phyloP scores from a whole-genome alignment of 2,888 invertebrate genomes.

The Gibbula magus region DNA sequence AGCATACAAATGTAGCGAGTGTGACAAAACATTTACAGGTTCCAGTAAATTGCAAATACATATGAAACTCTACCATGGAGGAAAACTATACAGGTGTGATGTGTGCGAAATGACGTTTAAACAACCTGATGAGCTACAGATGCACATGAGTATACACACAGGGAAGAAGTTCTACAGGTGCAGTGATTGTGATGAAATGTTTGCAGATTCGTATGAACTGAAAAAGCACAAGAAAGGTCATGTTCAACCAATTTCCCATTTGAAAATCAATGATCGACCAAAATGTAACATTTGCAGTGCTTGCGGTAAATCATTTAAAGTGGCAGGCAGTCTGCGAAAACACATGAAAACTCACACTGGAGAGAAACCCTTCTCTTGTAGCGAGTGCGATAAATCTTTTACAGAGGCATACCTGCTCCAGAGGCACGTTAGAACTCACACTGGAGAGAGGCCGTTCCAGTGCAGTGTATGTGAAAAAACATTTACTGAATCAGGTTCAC shows the following conservation, averaged over 20 bases:
- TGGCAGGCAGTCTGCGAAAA: no score
- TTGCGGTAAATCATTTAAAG: no score
- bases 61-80: conserved; percentile 7
- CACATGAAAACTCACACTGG: no score
- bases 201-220: neutral
- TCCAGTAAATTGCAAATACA: conserved; percentile 9
- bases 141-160: neutral
- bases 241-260: no score
- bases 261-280: neutral
- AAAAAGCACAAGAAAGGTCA: no score
- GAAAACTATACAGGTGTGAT: conserved; percentile 3
- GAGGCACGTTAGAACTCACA: no score
- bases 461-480: conserved; percentile 13
- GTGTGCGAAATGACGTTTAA: neutral
- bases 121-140: neutral
- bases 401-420: no score
- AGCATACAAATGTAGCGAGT: neutral
- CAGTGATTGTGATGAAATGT: no score
- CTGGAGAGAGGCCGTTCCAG: neutral
- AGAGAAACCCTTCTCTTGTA: no score
- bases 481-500: conserved; percentile 6
- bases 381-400: no score
- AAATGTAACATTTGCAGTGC: neutral
- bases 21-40: conserved; percentile 22
- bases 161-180: neutral